phyloP scores from a whole-genome alignment of 2,113 vertebrate species.

The Zosterops hypoxanthus region DNA sequence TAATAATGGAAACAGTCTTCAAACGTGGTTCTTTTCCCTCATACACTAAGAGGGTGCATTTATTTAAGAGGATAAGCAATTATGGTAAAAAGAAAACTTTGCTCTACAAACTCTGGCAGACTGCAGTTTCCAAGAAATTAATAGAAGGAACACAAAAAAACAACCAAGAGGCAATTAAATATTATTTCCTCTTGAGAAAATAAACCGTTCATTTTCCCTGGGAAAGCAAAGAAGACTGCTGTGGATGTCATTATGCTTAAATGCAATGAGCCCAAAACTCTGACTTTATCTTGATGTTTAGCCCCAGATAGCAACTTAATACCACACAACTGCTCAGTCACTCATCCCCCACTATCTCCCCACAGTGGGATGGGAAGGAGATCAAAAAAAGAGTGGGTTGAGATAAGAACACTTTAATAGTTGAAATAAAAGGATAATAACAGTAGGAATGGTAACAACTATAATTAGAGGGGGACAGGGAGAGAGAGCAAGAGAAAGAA shows the following conservation, averaged over 20 bases:
- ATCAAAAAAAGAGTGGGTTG: neutral
- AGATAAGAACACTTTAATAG: neutral
- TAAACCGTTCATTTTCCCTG: neutral
- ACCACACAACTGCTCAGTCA: neutral
- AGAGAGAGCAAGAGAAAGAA: neutral
- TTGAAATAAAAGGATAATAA: neutral
- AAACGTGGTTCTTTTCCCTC: neutral
- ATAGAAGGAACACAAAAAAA: neutral
- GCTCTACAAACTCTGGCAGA: neutral
- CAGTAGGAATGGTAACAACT: neutral
- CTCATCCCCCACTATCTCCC: neutral
- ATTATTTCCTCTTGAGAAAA: neutral
- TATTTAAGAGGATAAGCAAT: neutral
- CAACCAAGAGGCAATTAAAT: neutral
- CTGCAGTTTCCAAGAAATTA: neutral
- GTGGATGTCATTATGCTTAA: neutral
- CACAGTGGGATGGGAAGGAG: neutral
- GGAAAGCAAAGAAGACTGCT: neutral
- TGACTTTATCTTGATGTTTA: neutral
- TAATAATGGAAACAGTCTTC: neutral
- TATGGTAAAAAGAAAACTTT: neutral
- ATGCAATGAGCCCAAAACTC: neutral
- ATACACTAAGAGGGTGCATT: neutral
- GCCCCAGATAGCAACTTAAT: neutral
- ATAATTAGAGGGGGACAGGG: fast-evolving